Percentiles rank a stretch among this genome's conserved stretches.
Evolutionary conservation across 2,888 invertebrate species (phyloP).

Genomic region (Ommatoiulus sabulosus): DNA sequence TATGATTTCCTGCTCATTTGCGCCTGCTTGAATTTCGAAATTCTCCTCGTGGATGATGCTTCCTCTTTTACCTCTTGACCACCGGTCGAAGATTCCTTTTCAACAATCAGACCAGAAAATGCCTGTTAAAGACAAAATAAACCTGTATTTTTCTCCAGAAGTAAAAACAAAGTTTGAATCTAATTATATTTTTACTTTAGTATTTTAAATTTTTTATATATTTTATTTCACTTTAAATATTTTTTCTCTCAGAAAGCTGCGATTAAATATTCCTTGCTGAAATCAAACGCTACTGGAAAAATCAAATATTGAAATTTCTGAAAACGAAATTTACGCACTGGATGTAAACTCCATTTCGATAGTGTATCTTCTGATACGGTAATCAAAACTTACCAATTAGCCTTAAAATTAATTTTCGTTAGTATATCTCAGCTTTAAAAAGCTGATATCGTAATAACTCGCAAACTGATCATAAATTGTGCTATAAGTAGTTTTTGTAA

Average conservation of each 20-base stretch:
- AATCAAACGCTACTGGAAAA: background rate
- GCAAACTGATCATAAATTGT: background rate
- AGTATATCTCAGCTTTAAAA: too few species aligned
- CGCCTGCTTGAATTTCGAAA: slow-evolving; percentile 6
- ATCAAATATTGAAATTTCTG: too few species aligned
- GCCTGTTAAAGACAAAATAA: slow-evolving; percentile 27
- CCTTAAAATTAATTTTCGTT: too few species aligned
- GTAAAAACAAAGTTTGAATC: too few species aligned
- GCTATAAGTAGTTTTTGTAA: background rate
- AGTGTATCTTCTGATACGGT: too few species aligned
- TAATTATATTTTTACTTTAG: too few species aligned
- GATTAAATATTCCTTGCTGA: background rate
- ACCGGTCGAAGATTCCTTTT: background rate
- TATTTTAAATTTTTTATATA: too few species aligned
- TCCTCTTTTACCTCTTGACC: background rate
- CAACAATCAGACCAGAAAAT: background rate
- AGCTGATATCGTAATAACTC: background rate
- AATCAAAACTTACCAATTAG: too few species aligned
- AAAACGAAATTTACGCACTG: too few species aligned
- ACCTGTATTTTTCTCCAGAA: too few species aligned
- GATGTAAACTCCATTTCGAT: too few species aligned
- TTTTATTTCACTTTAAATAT: background rate
- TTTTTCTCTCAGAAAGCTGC: too few species aligned
- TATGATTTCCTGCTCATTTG: background rate
- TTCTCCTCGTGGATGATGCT: background rate